Conservation (phyloP, 2,888 invertebrate genomes). For the Acanthosepion lycidas region DNA sequence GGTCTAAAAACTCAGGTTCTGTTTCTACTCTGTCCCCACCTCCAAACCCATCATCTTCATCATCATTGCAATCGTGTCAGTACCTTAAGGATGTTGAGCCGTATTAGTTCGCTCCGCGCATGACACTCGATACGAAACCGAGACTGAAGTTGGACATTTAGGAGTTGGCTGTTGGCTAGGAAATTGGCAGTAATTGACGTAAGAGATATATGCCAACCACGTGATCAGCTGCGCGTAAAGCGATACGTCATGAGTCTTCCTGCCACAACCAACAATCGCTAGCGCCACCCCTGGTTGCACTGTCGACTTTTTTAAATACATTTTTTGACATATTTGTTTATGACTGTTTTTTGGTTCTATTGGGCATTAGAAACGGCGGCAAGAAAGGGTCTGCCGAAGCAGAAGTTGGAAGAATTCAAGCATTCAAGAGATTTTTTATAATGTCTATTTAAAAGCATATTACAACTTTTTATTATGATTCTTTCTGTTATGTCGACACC, state of each 20-base stretch:
- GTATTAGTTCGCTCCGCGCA: slow-evolving; percentile 7
- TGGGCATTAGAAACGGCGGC: background rate
- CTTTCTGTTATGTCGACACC: background rate
- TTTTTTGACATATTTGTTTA: background rate
- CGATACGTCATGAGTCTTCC: slow-evolving; percentile 41
- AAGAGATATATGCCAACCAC: slow-evolving; percentile 42
- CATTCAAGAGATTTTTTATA: background rate
- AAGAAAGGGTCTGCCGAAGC: background rate
- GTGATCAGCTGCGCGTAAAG: slow-evolving; percentile 44
- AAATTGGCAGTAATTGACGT: slow-evolving; percentile 47
- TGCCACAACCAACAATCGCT: background rate
- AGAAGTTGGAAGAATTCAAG: background rate
- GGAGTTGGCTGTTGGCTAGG: slow-evolving; percentile 44
- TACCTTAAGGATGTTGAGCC: background rate
- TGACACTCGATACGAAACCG: slow-evolving; percentile 36
- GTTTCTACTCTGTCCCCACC: background rate
- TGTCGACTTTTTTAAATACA: background rate
- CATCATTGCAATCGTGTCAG: background rate
- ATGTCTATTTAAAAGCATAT: background rate
- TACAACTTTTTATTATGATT: background rate
- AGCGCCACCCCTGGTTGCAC: background rate
- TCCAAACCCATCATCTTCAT: too few species aligned
- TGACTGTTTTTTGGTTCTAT: background rate
- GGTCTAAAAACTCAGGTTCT: background rate
- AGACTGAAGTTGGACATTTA: slow-evolving; percentile 37